A percentile compares a stretch with the other conserved stretches of the same genome.
These are phyloP conservation scores for Ormyrus thymus DNA, from an alignment of 2,888 invertebrate species.

Conservation along the genomic window DNA sequence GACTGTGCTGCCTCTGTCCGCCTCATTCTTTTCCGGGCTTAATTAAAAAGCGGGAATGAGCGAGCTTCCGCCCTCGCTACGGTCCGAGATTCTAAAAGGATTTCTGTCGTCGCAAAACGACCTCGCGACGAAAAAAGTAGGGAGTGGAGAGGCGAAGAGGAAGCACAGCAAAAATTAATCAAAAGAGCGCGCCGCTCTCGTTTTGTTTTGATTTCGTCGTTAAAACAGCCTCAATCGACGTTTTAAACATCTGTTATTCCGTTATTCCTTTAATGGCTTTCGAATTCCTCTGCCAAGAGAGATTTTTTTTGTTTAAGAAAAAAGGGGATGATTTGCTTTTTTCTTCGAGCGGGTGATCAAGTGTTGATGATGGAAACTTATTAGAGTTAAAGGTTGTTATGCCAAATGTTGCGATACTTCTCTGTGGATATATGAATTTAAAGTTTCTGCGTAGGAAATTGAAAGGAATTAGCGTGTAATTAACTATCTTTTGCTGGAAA, in stretches of 20 bases:
- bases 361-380: too few species aligned
- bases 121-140: conserved; percentile 13
- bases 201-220: conserved; percentile 23
- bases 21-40: conserved; percentile 36
- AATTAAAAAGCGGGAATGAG: conserved; percentile 58
- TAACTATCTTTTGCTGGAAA: too few species aligned
- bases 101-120: conserved; percentile 25
- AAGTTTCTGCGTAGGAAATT: too few species aligned
- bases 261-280: conserved; percentile 19
- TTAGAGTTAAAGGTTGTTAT: too few species aligned
- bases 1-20: conserved; percentile 27
- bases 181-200: conserved; percentile 19
- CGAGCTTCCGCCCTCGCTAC: conserved; percentile 45
- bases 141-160: neutral
- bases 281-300: neutral
- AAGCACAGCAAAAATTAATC: conserved; percentile 38
- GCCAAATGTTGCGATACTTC: too few species aligned
- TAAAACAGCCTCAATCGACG: neutral
- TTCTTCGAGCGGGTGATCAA: too few species aligned
- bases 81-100: conserved; percentile 40
- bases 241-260: conserved; percentile 32
- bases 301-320: too few species aligned
- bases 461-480: too few species aligned
- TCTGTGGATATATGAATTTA: too few species aligned
- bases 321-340: too few species aligned